Base-by-base conservation (phyloP, 2,888 invertebrate genomes). In the Drosophila algonquin region DNA sequence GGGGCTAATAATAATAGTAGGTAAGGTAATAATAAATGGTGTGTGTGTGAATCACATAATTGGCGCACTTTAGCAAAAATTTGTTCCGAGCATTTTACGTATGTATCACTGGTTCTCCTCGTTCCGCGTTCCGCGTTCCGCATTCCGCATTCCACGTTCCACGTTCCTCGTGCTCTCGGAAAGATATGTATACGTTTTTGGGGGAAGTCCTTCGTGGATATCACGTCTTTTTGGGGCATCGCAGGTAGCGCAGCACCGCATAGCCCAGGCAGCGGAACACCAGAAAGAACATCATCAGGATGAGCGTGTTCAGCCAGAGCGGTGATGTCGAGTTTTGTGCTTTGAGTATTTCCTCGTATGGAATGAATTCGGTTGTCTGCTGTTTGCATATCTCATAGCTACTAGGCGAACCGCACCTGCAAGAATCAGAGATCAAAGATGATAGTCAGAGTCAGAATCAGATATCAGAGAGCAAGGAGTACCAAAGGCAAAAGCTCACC, bases 201-300 rank as follows among this genome's bases (percentile, higher is more conserved):
- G 30, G 27, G 8, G 8, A 30, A 30, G 30, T 30, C 30, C 14
- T 14, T 9, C n/a, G 10, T 30, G 30, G 45, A 51, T 75, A 90
- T 91, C 90, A 92, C 90, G 91, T 86, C 86, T 83, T 83, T 93
- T 95, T 95, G 80, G 95, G 95, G 90, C 94, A 93, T 81, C 95
- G 94, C 89, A 95, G 93, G 90, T 94, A 95, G 80, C 96, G 94
- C 80, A 96, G 93, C 75, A 96, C 95, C 77, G 95, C 92, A 91
- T 96, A 96, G 75, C 96, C 96, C 75, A 96, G 93, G 61, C 94
- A 93, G 77, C 96, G 94, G 92, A 96, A 96, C 80, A 95, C 94
- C 79, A 95, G 90, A 76, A 96, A 93, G 93, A 96, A 96, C 82
- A 94, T 94, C 81, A 96, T 88, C 69, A 96, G 93, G 56, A 96